A percentile compares a stretch with the other conserved stretches of the same genome.
These are phyloP conservation scores for Xenentodon cancila DNA, from an alignment of 2,797 vertebrate species.

Conservation along the genomic window DNA sequence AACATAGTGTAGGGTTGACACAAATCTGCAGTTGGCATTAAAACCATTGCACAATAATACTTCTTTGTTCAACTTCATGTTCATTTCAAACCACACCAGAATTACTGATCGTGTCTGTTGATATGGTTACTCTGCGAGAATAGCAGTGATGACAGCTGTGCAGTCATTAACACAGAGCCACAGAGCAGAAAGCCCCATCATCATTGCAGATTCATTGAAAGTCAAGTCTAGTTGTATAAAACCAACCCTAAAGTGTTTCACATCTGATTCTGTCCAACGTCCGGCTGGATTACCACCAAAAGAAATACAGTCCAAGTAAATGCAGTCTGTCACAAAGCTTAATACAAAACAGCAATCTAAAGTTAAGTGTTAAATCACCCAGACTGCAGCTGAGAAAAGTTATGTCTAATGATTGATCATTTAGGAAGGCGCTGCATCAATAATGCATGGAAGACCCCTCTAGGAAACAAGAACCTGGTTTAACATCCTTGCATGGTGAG, in stretches of 20 bases:
- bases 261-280: conserved; percentile 13
- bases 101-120: conserved; percentile 24
- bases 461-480: conserved; percentile 54
- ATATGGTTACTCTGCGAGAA: conserved; percentile 17
- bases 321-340: neutral
- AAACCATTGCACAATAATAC: neutral
- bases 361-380: conserved; percentile 12
- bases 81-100: conserved; percentile 25
- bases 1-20: no score
- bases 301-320: conserved; percentile 19
- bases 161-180: no score
- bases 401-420: conserved; percentile 47
- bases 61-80: conserved; percentile 14
- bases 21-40: no score
- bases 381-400: conserved; percentile 45
- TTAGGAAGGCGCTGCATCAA: conserved; percentile 40
- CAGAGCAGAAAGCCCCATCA: conserved; percentile 2
- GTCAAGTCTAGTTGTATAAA: conserved; percentile 1
- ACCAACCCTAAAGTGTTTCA: conserved; percentile 8
- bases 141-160: conserved; percentile 27
- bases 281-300: conserved; percentile 6
- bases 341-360: conserved; percentile 16
- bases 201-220: conserved; percentile 18
- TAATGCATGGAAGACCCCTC: conserved; percentile 45
- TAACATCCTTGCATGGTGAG: conserved; percentile 54